Conservation (phyloP, 2,113 vertebrate species). For the Chiloscyllium plagiosum region DNA sequence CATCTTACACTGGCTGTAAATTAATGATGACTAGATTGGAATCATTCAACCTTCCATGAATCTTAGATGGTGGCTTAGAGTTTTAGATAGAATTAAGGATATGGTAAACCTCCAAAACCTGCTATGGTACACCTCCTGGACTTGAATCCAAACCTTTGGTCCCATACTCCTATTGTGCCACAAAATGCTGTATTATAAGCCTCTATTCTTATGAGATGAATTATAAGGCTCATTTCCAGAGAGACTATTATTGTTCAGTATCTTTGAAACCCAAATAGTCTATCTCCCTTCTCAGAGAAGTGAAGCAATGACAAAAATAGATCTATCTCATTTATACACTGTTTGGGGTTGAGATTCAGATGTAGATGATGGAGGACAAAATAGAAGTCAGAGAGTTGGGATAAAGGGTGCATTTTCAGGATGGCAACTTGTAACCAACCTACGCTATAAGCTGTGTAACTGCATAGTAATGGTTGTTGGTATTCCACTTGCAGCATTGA, state of each 20-base stretch:
- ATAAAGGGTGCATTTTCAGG: too few species aligned
- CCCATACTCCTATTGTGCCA: too few species aligned
- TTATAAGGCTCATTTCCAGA: background rate
- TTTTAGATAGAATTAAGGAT: slow-evolving; percentile 10
- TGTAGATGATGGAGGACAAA: background rate
- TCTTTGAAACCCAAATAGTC: too few species aligned
- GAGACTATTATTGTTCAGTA: background rate
- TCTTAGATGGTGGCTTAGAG: background rate
- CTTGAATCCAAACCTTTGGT: too few species aligned
- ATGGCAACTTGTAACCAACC: too few species aligned
- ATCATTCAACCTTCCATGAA: background rate
- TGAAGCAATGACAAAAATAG: background rate
- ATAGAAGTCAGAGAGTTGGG: too few species aligned
- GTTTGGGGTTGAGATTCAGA: background rate
- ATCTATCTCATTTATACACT: background rate
- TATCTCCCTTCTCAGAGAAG: background rate
- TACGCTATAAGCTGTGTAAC: too few species aligned
- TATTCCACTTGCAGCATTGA: too few species aligned
- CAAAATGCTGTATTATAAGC: background rate
- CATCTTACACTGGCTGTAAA: background rate
- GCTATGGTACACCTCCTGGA: too few species aligned
- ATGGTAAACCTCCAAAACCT: too few species aligned
- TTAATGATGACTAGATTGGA: slow-evolving; percentile 5
- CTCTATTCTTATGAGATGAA: background rate
- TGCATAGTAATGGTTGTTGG: too few species aligned